Conservation (phyloP, 2,113 vertebrate species). For the Halcyon malimbica region DNA sequence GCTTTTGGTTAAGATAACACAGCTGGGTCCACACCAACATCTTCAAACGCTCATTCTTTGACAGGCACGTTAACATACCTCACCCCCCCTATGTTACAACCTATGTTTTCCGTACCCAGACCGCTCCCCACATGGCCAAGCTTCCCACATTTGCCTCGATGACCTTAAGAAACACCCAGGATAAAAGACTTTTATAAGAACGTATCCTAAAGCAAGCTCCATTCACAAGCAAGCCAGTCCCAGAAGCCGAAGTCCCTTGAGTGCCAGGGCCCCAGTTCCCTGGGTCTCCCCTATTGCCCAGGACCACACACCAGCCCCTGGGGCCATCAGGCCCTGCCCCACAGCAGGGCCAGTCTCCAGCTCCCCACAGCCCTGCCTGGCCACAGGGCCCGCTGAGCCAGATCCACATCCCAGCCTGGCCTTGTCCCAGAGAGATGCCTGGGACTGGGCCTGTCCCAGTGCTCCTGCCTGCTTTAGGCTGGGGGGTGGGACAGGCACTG, state of each 20-base stretch:
- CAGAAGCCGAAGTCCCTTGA: not conserved
- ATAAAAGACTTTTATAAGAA: not conserved
- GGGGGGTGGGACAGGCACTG: not conserved
- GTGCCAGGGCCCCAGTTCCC: accelerated
- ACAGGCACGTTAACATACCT: accelerated
- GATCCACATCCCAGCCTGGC: not conserved
- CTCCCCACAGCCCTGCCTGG: not conserved
- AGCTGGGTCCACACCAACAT: accelerated
- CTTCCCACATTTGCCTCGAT: not conserved
- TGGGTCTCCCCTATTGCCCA: accelerated
- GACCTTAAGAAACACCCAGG: not conserved
- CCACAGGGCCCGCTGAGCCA: accelerated
- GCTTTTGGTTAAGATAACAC: not conserved
- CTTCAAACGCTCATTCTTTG: accelerated
- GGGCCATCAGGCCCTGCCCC: not conserved
- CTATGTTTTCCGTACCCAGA: not conserved
- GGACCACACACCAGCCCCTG: accelerated
- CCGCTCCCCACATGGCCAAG: not conserved
- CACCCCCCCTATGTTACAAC: accelerated
- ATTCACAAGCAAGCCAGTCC: not conserved
- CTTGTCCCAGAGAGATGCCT: not conserved
- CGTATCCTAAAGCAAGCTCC: accelerated
- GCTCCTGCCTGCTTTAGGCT: not conserved
- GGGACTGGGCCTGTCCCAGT: not conserved
- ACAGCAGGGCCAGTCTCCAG: not conserved